phyloP scores from a whole-genome alignment of 2,113 vertebrate species.

The Colossoma macropomum region DNA sequence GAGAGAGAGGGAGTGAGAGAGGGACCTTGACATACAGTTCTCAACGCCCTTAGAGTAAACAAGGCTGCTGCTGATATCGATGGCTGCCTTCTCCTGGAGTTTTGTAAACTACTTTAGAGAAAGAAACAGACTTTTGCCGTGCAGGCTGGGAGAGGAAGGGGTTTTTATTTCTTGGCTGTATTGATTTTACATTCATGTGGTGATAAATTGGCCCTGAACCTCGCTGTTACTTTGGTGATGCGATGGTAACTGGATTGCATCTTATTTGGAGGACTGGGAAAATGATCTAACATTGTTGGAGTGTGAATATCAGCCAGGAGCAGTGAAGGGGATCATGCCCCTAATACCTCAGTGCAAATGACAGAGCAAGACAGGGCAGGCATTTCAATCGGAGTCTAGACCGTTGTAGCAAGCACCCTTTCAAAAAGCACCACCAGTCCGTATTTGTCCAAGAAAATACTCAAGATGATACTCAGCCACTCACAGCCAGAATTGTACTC shows the following conservation, averaged over 20 bases:
- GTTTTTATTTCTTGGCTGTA: constrained; percentile 6
- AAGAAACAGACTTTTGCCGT: constrained; percentile 5
- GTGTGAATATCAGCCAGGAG: constrained; percentile 9
- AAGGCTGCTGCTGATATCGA: background rate
- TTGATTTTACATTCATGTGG: constrained; percentile 20
- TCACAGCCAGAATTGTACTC: too few species aligned
- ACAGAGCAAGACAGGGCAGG: background rate
- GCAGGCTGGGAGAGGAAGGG: background rate
- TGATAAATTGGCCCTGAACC: constrained; percentile 21
- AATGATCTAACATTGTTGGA: constrained; percentile 24
- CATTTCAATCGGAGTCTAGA: background rate
- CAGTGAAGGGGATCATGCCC: background rate
- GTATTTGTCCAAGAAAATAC: background rate
- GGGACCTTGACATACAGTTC: background rate
- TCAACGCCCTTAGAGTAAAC: background rate
- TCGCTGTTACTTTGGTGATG: constrained; percentile 2
- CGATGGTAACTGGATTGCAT: background rate
- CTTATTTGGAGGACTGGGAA: background rate
- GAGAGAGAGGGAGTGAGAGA: background rate
- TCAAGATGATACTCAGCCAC: background rate
- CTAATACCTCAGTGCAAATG: constrained; percentile 3
- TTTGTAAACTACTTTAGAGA: constrained; percentile 15
- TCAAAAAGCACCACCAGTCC: background rate
- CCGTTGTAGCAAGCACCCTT: background rate
- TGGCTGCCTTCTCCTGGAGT: background rate